Conservation (phyloP, 2,797 vertebrate genomes). For the Tenualosa thibaudeaui region DNA sequence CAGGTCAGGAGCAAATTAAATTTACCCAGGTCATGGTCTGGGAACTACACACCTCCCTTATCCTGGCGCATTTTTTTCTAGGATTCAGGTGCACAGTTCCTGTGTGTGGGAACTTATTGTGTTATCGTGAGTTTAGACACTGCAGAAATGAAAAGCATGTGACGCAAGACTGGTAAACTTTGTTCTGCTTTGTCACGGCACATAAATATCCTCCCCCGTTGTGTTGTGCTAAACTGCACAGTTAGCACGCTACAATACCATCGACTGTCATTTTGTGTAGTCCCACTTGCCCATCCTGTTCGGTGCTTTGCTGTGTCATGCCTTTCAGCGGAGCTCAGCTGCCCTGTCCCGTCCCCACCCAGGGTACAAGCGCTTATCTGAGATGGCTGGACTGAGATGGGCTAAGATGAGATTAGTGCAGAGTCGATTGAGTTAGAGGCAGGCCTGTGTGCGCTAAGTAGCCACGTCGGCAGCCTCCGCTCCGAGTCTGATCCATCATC, state of each 20-base stretch:
- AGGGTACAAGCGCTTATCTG: not conserved
- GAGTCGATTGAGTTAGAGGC: slow-evolving; percentile 65
- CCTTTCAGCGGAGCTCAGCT: not conserved
- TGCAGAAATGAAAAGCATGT: not conserved
- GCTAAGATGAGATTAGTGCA: slow-evolving; percentile 69
- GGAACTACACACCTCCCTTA: not conserved
- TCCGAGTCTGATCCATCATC: not conserved
- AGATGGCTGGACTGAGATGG: not conserved
- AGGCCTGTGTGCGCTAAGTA: slow-evolving; percentile 45
- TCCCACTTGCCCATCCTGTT: too few relatives aligned
- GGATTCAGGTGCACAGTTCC: too few relatives aligned
- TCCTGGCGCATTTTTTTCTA: not conserved
- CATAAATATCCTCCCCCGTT: not conserved
- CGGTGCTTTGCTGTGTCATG: not conserved
- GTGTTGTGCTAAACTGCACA: not conserved
- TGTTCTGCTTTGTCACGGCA: not conserved
- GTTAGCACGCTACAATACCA: not conserved
- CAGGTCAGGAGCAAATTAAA: not conserved
- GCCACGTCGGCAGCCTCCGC: not conserved
- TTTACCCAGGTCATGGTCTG: not conserved
- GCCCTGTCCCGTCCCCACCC: not conserved
- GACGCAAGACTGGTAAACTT: not conserved
- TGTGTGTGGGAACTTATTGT: not conserved
- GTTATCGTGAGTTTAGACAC: not conserved
- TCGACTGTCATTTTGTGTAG: too few relatives aligned